These are phyloP conservation scores for Orthosia cruda DNA, from an alignment of 2,888 invertebrate genomes.

Conservation along the genomic window DNA sequence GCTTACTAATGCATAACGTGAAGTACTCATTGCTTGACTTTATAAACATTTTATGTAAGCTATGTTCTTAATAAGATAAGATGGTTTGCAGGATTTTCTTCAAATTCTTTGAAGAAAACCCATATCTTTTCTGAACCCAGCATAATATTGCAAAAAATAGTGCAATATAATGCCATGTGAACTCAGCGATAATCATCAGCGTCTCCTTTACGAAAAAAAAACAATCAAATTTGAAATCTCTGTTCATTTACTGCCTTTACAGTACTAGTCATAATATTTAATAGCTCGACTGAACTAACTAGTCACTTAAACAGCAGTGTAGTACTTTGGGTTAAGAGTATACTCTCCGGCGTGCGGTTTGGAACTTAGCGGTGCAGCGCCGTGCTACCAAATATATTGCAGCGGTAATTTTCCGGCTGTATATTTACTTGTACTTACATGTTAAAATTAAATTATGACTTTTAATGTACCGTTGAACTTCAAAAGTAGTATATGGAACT, in stretches of 20 bases:
- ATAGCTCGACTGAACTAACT: constrained; percentile 43
- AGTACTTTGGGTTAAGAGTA: constrained; percentile 33
- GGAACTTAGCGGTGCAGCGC: constrained; percentile 38
- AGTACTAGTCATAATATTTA: constrained; percentile 18
- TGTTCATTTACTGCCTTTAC: background rate
- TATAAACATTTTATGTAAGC: constrained; percentile 33
- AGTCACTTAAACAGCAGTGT: constrained; percentile 45
- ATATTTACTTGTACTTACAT: background rate
- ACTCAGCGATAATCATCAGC: too few relatives aligned
- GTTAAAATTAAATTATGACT: background rate
- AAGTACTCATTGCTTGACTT: constrained; percentile 35
- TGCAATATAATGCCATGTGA: too few relatives aligned
- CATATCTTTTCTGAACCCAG: too few relatives aligned
- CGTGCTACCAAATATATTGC: constrained; percentile 18
- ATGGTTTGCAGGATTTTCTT: background rate
- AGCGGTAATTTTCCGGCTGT: constrained; percentile 9
- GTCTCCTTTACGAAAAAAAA: too few relatives aligned
- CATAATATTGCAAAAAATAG: too few relatives aligned
- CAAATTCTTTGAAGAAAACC: too few relatives aligned
- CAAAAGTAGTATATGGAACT: background rate
- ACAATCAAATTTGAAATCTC: constrained; percentile 1
- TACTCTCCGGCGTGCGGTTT: constrained; percentile 51
- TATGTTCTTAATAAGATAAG: background rate
- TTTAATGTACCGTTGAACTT: background rate
- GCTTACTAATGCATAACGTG: constrained; percentile 45